Percentiles rank a stretch among this genome's conserved stretches.
Evolutionary conservation across 2,888 invertebrate genomes (phyloP).

Genomic region (Tineola bisselliella): DNA sequence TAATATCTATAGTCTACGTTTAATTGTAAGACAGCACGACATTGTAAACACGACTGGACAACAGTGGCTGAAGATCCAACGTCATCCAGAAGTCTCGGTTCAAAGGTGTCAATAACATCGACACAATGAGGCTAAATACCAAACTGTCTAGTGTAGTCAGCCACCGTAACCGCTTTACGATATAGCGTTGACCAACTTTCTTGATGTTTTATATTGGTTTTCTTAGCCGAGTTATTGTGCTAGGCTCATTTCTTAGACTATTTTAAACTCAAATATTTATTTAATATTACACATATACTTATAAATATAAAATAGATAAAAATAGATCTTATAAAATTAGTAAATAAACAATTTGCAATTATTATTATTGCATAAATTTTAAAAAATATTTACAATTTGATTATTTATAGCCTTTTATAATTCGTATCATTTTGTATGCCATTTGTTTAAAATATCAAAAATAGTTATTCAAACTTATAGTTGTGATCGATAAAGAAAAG

Average conservation of each 20-base stretch:
- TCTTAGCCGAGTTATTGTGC: constrained; percentile 20
- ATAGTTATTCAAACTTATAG: background rate
- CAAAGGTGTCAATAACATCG: constrained; percentile 48
- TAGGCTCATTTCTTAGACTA: too few relatives aligned
- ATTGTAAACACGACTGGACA: background rate
- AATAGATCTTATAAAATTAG: too few relatives aligned
- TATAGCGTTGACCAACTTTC: constrained; percentile 16
- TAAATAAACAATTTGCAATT: too few relatives aligned
- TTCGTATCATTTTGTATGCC: too few relatives aligned
- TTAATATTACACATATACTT: too few relatives aligned
- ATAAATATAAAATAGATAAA: too few relatives aligned
- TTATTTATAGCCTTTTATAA: too few relatives aligned
- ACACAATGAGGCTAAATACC: constrained; percentile 58
- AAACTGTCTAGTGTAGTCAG: constrained; percentile 55
- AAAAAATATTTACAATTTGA: too few relatives aligned
- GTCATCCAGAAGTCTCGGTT: constrained; percentile 11
- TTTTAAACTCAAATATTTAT: too few relatives aligned
- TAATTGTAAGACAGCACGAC: too few relatives aligned
- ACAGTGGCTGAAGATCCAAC: constrained; percentile 1
- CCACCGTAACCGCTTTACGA: constrained; percentile 35
- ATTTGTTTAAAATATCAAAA: constrained; percentile 30
- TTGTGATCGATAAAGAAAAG: constrained; percentile 41
- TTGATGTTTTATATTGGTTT: constrained; percentile 33
- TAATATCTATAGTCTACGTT: too few relatives aligned
- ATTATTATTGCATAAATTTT: too few relatives aligned